Conservation (phyloP, 92 coral and sea anemone genomes). For the Virgularia gustaviana region DNA sequence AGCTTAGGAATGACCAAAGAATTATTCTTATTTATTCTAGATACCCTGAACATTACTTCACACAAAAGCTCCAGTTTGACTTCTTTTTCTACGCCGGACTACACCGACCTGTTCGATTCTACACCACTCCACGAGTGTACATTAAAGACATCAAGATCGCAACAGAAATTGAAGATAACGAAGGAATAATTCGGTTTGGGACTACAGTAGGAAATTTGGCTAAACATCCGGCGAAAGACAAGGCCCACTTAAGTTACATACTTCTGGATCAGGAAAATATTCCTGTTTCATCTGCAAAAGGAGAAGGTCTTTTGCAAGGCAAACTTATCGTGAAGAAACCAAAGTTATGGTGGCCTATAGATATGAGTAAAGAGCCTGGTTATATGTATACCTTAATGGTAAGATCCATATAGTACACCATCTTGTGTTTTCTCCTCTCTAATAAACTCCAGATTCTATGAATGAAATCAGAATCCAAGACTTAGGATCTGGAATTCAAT, state of each 20-base stretch:
- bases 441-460: no score
- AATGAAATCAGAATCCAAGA: no score
- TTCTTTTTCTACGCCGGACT: constrained; percentile 60
- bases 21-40: not conserved
- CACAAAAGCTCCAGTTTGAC: constrained; percentile 38
- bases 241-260: constrained; percentile 62
- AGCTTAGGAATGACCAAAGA: no score
- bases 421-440: not conserved
- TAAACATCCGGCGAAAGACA: constrained; percentile 16
- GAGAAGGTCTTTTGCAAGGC: constrained; percentile 58
- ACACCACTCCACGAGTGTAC: constrained; percentile 49
- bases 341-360: constrained; percentile 81
- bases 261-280: constrained; percentile 59
- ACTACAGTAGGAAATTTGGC: constrained; percentile 35
- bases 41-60: not conserved
- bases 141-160: constrained; percentile 49
- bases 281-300: constrained; percentile 56
- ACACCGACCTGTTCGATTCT: constrained; percentile 59
- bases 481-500: no score
- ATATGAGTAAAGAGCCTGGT: constrained; percentile 77
- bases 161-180: constrained; percentile 13
- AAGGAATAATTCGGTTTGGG: constrained; percentile 41
- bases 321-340: constrained; percentile 61
- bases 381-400: constrained; percentile 78
- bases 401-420: not conserved